phyloP scores from a whole-genome alignment of 2,113 vertebrate genomes.

The Nannospalax galili region DNA sequence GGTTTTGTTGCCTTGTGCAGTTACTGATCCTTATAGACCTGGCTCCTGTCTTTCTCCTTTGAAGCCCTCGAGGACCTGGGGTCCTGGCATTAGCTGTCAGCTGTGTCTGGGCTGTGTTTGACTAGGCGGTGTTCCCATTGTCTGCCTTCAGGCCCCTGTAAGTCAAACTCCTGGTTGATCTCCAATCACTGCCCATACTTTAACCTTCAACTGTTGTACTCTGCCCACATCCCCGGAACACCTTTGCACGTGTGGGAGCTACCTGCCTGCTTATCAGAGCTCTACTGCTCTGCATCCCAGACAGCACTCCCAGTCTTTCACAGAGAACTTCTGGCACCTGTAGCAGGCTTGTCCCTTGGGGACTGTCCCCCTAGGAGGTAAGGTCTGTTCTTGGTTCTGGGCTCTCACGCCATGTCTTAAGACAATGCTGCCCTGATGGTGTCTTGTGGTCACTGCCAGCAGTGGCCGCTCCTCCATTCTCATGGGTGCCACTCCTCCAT shows the following conservation, averaged over 20 bases:
- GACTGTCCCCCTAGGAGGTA: not conserved
- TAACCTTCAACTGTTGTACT: not conserved
- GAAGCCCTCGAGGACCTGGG: not conserved
- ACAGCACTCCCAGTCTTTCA: not conserved
- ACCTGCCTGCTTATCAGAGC: not conserved
- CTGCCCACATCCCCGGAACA: not conserved
- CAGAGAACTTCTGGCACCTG: not conserved
- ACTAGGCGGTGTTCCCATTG: not conserved
- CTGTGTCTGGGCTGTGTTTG: not conserved
- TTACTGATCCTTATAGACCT: not conserved
- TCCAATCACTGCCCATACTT: not conserved
- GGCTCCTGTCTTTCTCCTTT: not conserved
- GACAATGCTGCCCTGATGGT: not conserved
- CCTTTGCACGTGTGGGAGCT: not conserved
- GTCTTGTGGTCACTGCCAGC: too few species aligned
- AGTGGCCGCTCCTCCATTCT: too few species aligned
- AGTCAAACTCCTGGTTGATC: not conserved
- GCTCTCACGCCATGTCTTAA: not conserved
- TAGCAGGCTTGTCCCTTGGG: not conserved
- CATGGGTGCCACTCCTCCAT: too few species aligned
- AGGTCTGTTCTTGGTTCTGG: constrained; percentile 7
- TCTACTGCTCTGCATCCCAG: not conserved
- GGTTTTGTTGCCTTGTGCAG: not conserved
- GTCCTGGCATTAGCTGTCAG: not conserved
- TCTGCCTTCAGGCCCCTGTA: not conserved